These are phyloP conservation scores for Melieria omissa DNA, from an alignment of 2,888 invertebrate genomes.

Conservation along the genomic window DNA sequence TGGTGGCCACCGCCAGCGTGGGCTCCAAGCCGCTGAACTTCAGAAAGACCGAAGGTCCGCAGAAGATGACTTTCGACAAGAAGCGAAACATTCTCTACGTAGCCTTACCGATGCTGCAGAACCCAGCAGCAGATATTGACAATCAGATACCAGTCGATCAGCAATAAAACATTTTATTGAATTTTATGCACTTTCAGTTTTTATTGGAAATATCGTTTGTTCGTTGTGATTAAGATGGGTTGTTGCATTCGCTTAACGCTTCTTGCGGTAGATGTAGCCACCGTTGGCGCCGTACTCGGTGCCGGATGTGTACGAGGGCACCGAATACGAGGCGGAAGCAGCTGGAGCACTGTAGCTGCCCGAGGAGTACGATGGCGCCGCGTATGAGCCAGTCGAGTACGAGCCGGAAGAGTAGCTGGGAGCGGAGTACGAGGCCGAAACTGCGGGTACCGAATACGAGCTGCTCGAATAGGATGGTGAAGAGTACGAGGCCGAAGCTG, in stretches of 20 bases:
- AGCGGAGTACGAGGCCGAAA: constrained; percentile 33
- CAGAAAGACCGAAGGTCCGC: constrained; percentile 38
- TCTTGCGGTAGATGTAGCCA: constrained; percentile 58
- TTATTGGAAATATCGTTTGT: no score
- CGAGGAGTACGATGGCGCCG: constrained; percentile 40
- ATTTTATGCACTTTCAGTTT: no score
- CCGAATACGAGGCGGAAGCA: constrained; percentile 34
- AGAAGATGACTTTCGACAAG: constrained; percentile 46
- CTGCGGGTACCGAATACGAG: constrained; percentile 38
- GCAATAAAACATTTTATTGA: no score
- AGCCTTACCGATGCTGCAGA: constrained; percentile 39
- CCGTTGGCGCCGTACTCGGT: constrained; percentile 60
- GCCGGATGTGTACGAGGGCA: constrained; percentile 23
- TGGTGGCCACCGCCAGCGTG: constrained; percentile 49
- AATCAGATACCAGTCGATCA: no score
- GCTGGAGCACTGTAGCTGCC: constrained; percentile 38
- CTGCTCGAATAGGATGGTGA: constrained; percentile 24
- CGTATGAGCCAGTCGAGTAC: constrained; percentile 24
- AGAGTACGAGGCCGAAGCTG: constrained; percentile 32
- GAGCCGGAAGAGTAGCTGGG: constrained; percentile 39
- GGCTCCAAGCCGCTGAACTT: constrained; percentile 49
- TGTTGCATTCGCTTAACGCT: constrained; percentile 26
- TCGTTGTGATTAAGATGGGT: no score
- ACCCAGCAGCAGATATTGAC: no score
- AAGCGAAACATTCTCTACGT: constrained; percentile 57